phyloP scores from a whole-genome alignment of 2,888 invertebrate species.

The Yponomeuta sedellus region DNA sequence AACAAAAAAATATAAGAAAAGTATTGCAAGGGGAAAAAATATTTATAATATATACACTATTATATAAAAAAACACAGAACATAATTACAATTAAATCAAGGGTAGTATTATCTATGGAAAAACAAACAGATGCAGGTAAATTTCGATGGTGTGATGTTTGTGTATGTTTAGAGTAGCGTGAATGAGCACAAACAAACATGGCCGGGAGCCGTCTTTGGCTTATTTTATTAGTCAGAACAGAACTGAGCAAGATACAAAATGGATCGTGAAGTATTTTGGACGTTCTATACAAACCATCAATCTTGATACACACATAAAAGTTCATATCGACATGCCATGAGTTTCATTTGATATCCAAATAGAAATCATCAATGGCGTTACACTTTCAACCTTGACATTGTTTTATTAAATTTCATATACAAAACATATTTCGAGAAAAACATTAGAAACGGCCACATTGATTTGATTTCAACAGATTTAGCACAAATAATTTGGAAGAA shows the following conservation, averaged over 20 bases:
- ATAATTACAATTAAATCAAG: slow-evolving; percentile 20
- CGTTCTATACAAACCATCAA: background rate
- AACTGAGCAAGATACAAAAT: too few species aligned
- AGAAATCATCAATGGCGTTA: background rate
- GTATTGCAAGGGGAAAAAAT: too few species aligned
- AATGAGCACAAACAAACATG: slow-evolving; percentile 22
- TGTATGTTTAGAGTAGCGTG: slow-evolving; percentile 16
- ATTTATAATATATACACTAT: background rate
- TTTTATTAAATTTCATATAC: background rate
- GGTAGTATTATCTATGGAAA: slow-evolving; percentile 31
- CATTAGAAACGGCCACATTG: background rate
- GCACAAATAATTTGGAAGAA: too few species aligned
- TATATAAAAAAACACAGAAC: background rate
- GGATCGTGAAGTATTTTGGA: background rate
- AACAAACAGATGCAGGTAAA: slow-evolving; percentile 60
- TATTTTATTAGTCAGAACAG: slow-evolving; percentile 5
- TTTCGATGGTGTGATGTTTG: slow-evolving; percentile 72
- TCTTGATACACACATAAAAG: background rate
- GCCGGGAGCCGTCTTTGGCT: background rate
- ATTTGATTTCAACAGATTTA: background rate
- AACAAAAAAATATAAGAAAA: too few species aligned
- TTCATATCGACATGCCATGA: slow-evolving; percentile 4
- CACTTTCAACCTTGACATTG: background rate
- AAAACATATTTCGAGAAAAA: too few species aligned
- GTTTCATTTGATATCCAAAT: background rate